These are phyloP conservation scores for Austrofundulus limnaeus DNA, from an alignment of 2,113 vertebrate genomes.

Conservation along the genomic window DNA sequence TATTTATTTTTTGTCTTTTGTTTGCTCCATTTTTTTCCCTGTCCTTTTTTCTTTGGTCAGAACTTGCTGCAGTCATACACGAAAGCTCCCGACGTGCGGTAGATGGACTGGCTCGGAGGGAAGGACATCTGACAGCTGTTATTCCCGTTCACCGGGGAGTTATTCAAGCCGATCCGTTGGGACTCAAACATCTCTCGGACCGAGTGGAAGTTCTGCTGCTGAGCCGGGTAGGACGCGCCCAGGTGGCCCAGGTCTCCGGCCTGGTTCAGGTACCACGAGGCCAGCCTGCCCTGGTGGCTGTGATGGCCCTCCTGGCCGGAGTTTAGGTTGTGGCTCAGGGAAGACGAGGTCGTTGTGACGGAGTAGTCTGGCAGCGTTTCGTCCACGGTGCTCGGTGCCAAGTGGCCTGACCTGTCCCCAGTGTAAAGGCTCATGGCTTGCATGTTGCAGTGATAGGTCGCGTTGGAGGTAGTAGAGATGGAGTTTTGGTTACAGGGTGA, in stretches of 20 bases:
- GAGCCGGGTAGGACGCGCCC: slow-evolving; percentile 84
- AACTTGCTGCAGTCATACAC: slow-evolving; percentile 98
- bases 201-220: slow-evolving; percentile 94
- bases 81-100: slow-evolving; percentile 94
- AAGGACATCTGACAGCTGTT: slow-evolving; percentile 98
- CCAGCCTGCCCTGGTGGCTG: slow-evolving; percentile 86
- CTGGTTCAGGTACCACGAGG: slow-evolving; percentile 94
- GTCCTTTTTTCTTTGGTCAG: slow-evolving; percentile 76
- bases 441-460: slow-evolving; percentile 94
- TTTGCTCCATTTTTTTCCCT: no score
- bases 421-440: slow-evolving; percentile 96
- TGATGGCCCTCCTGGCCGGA: slow-evolving; percentile 84
- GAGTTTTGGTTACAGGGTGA: slow-evolving; percentile 87
- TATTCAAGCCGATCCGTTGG: slow-evolving; percentile 88
- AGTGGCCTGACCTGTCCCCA: slow-evolving; percentile 81
- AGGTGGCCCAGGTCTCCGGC: slow-evolving; percentile 88
- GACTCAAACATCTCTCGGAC: slow-evolving; percentile 95
- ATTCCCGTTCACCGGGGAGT: slow-evolving; percentile 88
- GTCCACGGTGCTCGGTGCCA: slow-evolving; percentile 83
- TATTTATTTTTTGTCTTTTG: no score
- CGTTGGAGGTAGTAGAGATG: slow-evolving; percentile 82
- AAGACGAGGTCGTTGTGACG: slow-evolving; percentile 82
- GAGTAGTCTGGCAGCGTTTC: slow-evolving; percentile 91
- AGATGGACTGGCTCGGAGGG: slow-evolving; percentile 90
- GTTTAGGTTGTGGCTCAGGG: slow-evolving; percentile 82